Percentiles rank a stretch among this genome's conserved stretches.
These are phyloP conservation scores for Trachelus troglodyta DNA, from an alignment of 2,888 invertebrate species.

Conservation along the genomic window DNA sequence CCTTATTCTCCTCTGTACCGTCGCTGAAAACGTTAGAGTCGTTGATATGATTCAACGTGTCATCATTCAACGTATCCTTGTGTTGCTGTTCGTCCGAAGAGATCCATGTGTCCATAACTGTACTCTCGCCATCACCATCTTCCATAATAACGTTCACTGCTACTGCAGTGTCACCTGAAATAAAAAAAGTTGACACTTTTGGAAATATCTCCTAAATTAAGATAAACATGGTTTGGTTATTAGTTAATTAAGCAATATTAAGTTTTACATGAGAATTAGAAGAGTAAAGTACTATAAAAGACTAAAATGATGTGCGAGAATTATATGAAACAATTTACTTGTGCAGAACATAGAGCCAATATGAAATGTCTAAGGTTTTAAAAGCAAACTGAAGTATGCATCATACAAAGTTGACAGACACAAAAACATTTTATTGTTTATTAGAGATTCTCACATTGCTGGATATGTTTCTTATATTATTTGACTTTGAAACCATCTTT, in stretches of 20 bases:
- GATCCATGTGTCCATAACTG: constrained; percentile 51
- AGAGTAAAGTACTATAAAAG: neutral
- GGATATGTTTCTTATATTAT: neutral
- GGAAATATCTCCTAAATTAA: neutral
- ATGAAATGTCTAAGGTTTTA: neutral
- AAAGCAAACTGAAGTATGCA: neutral
- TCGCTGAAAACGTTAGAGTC: constrained; percentile 22
- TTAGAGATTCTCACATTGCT: neutral
- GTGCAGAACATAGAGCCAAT: neutral
- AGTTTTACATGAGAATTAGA: neutral
- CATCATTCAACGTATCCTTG: constrained; percentile 21
- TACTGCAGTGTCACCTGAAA: constrained; percentile 40
- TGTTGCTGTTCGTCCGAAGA: constrained; percentile 22
- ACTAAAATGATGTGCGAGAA: neutral
- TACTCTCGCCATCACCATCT: constrained; percentile 62
- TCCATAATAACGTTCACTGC: constrained; percentile 57
- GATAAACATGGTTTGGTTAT: neutral
- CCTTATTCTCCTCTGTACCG: constrained; percentile 31
- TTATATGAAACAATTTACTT: neutral
- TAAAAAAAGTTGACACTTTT: neutral
- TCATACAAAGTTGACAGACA: neutral
- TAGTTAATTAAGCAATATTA: neutral
- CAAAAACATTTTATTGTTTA: neutral
- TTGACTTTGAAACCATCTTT: neutral
- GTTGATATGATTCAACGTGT: constrained; percentile 24